Evolutionary conservation across 2,888 invertebrate genomes (phyloP).

Genomic region (Suillia variegata): DNA sequence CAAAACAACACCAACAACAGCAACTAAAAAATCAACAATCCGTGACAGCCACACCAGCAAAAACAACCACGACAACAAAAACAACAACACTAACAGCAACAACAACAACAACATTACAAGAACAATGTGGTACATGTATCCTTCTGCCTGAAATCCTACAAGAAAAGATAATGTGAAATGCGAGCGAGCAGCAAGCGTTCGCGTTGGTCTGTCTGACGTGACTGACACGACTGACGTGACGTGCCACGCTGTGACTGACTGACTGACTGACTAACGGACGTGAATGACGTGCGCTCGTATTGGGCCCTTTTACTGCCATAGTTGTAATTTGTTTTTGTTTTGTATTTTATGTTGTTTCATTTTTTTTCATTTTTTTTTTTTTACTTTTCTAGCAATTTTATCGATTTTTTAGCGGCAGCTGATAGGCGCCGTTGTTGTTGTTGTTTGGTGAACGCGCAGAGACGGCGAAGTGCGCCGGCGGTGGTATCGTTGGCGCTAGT

Average conservation of each 20-base stretch:
- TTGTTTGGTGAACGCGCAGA: not conserved
- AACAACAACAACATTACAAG: too few species aligned
- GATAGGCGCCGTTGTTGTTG: not conserved
- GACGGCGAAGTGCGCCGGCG: too few species aligned
- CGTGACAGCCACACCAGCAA: not conserved
- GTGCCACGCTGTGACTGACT: too few species aligned
- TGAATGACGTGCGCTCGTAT: not conserved
- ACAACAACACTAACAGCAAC: not conserved
- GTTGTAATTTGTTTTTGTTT: not conserved
- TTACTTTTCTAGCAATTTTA: constrained; percentile 6
- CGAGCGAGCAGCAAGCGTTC: not conserved
- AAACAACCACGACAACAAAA: not conserved
- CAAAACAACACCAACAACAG: constrained; percentile 10
- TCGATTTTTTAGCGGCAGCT: constrained; percentile 5
- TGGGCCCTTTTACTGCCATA: not conserved
- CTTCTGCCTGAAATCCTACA: not conserved
- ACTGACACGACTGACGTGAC: too few species aligned
- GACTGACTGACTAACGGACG: not conserved
- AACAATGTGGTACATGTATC: too few species aligned
- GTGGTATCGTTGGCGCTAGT: not conserved
- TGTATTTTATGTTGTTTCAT: not conserved
- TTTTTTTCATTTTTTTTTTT: not conserved
- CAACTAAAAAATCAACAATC: not conserved
- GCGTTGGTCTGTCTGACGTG: too few species aligned
- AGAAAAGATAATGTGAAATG: not conserved